phyloP scores from a whole-genome alignment of 2,113 vertebrate species.

The Lophotis ruficrista region DNA sequence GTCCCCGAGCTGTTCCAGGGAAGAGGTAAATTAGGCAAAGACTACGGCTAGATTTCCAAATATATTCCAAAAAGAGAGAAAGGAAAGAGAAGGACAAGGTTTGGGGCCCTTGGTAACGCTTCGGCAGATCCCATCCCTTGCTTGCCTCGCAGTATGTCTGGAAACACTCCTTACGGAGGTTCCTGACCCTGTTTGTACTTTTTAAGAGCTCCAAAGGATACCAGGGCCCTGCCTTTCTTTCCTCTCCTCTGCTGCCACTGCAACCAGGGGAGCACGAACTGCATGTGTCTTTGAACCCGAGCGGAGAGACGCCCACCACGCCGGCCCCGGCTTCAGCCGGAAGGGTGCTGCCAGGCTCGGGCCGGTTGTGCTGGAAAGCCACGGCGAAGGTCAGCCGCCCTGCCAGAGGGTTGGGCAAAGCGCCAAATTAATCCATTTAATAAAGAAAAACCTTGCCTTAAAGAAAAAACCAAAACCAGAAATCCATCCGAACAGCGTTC shows the following conservation, averaged over 20 bases:
- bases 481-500: conserved; percentile 45
- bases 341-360: neutral
- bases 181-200: neutral
- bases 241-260: neutral
- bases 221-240: neutral
- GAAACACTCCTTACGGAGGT: fast-evolving
- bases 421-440: conserved; percentile 27
- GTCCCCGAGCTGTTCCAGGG: conserved; percentile 42
- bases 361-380: neutral
- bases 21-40: conserved; percentile 23
- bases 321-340: neutral
- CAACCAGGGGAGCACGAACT: fast-evolving
- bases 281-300: fast-evolving
- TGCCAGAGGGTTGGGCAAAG: neutral
- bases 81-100: neutral
- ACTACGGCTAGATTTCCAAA: neutral
- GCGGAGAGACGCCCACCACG: neutral
- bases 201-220: neutral
- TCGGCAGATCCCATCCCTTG: neutral
- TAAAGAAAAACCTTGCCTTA: neutral
- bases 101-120: neutral
- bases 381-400: neutral
- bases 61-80: neutral
- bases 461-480: neutral
- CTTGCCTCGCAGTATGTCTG: neutral